These are phyloP conservation scores for Stictonetta naevosa DNA, from an alignment of 2,113 vertebrate species.

Conservation along the genomic window DNA sequence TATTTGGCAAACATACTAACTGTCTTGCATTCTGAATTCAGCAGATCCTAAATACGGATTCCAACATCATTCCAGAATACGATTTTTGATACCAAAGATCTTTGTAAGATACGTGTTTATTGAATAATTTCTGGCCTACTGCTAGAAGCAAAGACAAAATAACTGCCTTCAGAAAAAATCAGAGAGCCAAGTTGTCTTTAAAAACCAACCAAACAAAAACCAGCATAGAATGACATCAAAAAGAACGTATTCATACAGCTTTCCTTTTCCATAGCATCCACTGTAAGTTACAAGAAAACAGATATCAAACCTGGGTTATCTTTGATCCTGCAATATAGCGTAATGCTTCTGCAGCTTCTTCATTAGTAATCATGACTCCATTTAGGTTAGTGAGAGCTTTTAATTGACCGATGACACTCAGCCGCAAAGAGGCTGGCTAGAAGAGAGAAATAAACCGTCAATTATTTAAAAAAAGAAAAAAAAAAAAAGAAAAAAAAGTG, in stretches of 20 bases:
- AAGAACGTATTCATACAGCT: background rate
- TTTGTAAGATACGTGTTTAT: background rate
- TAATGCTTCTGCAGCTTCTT: conserved; percentile 73
- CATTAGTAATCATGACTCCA: conserved; percentile 73
- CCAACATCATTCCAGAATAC: background rate
- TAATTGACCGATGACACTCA: conserved; percentile 76
- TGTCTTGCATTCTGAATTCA: conserved; percentile 4
- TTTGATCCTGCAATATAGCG: conserved; percentile 70
- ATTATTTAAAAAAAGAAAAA: no score
- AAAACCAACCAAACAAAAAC: background rate
- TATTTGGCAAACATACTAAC: background rate
- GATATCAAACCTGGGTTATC: conserved; percentile 78
- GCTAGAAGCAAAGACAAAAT: background rate
- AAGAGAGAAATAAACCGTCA: background rate
- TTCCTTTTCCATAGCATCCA: background rate
- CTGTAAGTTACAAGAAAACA: background rate
- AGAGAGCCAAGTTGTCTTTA: background rate
- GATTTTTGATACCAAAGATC: background rate
- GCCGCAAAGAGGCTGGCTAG: conserved; percentile 77
- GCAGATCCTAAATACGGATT: background rate
- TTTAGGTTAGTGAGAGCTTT: conserved; percentile 81
- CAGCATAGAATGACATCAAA: background rate
- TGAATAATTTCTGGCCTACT: background rate
- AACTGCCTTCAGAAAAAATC: background rate
- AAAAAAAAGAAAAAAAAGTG: no score